A percentile compares a stretch with the other conserved stretches of the same genome.
These are phyloP conservation scores for Drosophila athabasca DNA, from an alignment of 1,140 invertebrate genomes.

Conservation along the genomic window DNA sequence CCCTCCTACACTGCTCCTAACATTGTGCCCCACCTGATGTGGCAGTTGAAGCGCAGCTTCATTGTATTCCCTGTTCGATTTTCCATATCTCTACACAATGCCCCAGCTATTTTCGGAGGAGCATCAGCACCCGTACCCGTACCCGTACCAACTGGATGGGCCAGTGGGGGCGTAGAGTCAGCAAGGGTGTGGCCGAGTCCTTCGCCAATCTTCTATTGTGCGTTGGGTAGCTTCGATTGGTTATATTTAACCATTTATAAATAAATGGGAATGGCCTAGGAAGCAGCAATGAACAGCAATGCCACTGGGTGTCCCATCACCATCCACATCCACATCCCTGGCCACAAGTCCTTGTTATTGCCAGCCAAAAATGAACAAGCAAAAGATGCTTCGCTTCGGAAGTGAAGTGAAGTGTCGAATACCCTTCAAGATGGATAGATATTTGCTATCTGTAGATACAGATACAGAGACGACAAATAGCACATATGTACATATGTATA, in stretches of 20 bases:
- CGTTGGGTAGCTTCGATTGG: slow-evolving; percentile 38
- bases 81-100: slow-evolving; percentile 79
- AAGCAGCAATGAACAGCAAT: slow-evolving; percentile 26
- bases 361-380: slow-evolving; percentile 37
- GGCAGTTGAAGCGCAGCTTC: slow-evolving; percentile 65
- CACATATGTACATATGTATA: no score
- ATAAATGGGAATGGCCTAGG: slow-evolving; percentile 34
- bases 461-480: no score
- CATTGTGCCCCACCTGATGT: slow-evolving; percentile 42
- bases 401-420: background rate
- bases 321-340: slow-evolving; percentile 11
- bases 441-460: no score
- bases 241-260: slow-evolving; percentile 62
- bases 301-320: slow-evolving; percentile 13
- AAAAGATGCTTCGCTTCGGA: no score
- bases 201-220: slow-evolving; percentile 44
- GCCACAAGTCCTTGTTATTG: slow-evolving; percentile 52
- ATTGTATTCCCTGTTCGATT: slow-evolving; percentile 63
- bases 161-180: background rate
- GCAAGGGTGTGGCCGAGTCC: slow-evolving; percentile 13
- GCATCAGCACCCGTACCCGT: background rate
- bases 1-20: background rate
- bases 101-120: slow-evolving; percentile 51
- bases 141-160: background rate
- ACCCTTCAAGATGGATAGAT: no score